phyloP scores from a whole-genome alignment of 2,797 vertebrate genomes.

The Jordanella pulchra region DNA sequence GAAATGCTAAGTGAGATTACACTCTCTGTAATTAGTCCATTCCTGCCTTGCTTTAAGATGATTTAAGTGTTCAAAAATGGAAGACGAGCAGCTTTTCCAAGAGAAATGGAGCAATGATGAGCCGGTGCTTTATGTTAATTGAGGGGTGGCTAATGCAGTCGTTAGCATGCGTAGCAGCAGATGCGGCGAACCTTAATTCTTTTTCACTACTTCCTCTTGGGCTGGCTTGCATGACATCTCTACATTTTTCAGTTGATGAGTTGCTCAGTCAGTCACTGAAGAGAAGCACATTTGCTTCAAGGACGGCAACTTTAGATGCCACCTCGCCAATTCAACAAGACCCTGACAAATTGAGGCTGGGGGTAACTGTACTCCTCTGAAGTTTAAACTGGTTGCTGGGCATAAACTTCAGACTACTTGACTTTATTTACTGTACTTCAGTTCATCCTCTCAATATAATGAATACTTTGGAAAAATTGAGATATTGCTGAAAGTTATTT shows the following conservation, averaged over 20 bases:
- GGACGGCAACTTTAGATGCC: slow-evolving; percentile 50
- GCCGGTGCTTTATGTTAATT: slow-evolving; percentile 71
- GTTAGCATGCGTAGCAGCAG: slow-evolving; percentile 69
- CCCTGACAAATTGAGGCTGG: slow-evolving; percentile 40
- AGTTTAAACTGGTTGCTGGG: slow-evolving; percentile 19
- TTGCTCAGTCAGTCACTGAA: slow-evolving; percentile 56
- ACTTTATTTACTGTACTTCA: slow-evolving; percentile 20
- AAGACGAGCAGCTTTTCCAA: slow-evolving; percentile 63
- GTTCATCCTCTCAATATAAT: slow-evolving; percentile 5
- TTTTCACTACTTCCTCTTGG: slow-evolving; percentile 71
- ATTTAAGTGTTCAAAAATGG: slow-evolving; percentile 69
- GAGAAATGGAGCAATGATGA: slow-evolving; percentile 69
- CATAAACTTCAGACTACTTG: slow-evolving; percentile 19
- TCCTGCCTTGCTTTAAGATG: slow-evolving; percentile 58
- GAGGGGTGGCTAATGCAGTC: slow-evolving; percentile 71
- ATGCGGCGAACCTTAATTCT: slow-evolving; percentile 67
- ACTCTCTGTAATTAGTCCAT: slow-evolving; percentile 71
- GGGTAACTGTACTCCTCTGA: slow-evolving; percentile 2
- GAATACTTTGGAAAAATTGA: slow-evolving; percentile 11
- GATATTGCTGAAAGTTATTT: slow-evolving; percentile 12
- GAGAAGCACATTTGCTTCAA: slow-evolving; percentile 59
- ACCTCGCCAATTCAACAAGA: slow-evolving; percentile 55
- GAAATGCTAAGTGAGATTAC: slow-evolving; percentile 62
- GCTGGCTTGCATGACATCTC: slow-evolving; percentile 65
- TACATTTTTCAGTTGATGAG: slow-evolving; percentile 68